Base-by-base conservation (phyloP, 1,140 invertebrate species). In the Eupeodes corollae region DNA sequence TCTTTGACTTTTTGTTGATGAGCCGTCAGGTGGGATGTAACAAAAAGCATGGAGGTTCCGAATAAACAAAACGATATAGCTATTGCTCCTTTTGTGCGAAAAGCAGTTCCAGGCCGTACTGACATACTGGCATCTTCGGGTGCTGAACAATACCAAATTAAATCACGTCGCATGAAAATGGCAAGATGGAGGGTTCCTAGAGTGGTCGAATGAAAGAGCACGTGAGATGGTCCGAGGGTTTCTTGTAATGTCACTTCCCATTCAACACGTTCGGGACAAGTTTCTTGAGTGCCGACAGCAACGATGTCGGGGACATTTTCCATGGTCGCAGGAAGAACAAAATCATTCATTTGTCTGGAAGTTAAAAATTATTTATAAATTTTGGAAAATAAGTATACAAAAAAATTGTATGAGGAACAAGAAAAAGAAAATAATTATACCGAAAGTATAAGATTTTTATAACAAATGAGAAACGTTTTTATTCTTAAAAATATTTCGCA, bases 81-180 rank as follows among this genome's bases (percentile, higher is more conserved):
- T 14, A 95, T 80, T 12, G 89, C 91, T 6, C 91, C 93, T 72
- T 97, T 96, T 0, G 91, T 96, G 48, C 88, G 79, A 59, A 94
- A 89, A 0, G 86, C 85, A 38, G 83, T 88, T 1, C 83, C 88
- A 0, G 88, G 84, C 55, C 91, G 74, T n/a, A 91, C 88, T 10
- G 88, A 89, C 48, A 91, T 77, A 55, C 78, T 82, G 13, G 82
- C 82, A 54, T 91, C 88, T 72, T 96, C 90, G 1, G 88, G 80
- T n/a, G 87, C 76, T 58, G 80, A 94, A 65, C 88, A 91, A 61
- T 88, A 95, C 91, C 91, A 95, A 53, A 95, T 88, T 3, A 97
- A 75, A 69, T 96, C 91, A 50, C 91, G 73, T 38, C 89, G 69
- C 44, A 96, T 74, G 63, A 92, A 96, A 46, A 96, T 71, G 33